A percentile compares a stretch with the other conserved stretches of the same genome.
phyloP scores from a whole-genome alignment of 2,797 vertebrate genomes.

The Trematomus bernacchii region DNA sequence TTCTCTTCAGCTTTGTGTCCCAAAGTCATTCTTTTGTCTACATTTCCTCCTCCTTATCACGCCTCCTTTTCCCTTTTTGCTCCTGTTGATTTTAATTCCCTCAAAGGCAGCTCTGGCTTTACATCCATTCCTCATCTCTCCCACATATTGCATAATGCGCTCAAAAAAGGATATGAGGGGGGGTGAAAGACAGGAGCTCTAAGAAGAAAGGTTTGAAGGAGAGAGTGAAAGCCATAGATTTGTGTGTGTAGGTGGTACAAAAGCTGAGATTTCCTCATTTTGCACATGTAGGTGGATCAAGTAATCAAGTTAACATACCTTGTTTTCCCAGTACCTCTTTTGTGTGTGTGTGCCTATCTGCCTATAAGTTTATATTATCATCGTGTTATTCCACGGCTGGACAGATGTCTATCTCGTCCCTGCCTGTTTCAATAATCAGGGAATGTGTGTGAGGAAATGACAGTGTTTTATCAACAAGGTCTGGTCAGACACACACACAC shows the following conservation, averaged over 20 bases:
- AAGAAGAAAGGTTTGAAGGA: slow-evolving; percentile 6
- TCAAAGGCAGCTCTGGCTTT: slow-evolving; percentile 25
- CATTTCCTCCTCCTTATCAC: slow-evolving; percentile 1
- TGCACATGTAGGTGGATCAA: slow-evolving; percentile 3
- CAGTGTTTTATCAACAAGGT: slow-evolving; percentile 65
- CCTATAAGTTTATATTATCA: slow-evolving; percentile 29
- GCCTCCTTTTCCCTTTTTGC: neutral
- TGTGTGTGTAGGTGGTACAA: slow-evolving; percentile 15
- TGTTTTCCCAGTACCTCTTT: slow-evolving; percentile 3
- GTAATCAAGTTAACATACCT: neutral
- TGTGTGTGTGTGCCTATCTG: slow-evolving; percentile 6
- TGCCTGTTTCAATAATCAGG: slow-evolving; percentile 60
- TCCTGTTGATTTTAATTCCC: slow-evolving; percentile 42
- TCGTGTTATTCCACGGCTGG: slow-evolving; percentile 32
- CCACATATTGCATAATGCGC: slow-evolving; percentile 35
- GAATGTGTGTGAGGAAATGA: slow-evolving; percentile 72
- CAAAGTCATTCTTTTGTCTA: slow-evolving; percentile 21
- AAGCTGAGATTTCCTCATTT: slow-evolving; percentile 32
- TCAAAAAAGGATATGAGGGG: slow-evolving; percentile 16
- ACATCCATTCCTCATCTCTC: slow-evolving; percentile 28
- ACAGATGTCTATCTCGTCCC: slow-evolving; percentile 41
- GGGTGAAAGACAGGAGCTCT: slow-evolving; percentile 23
- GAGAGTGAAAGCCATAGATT: neutral
- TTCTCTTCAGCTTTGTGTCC: slow-evolving; percentile 44
- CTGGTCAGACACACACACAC: slow-evolving; percentile 34